Percentiles rank a stretch among this genome's conserved stretches.
phyloP scores from a whole-genome alignment of 2,888 invertebrate species.

The Metellina segmentata region DNA sequence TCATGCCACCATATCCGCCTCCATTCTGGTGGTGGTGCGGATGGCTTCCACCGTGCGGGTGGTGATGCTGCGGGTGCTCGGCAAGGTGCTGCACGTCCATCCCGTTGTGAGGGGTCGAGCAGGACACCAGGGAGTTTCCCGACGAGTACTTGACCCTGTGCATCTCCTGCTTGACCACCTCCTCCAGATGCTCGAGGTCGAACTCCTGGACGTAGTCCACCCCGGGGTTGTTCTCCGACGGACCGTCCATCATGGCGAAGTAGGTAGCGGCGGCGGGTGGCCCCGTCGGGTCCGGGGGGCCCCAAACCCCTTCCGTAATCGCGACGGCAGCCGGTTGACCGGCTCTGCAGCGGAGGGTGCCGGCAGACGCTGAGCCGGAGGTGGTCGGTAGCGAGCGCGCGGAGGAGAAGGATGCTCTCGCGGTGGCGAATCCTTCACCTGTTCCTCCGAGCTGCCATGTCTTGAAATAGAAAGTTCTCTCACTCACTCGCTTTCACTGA shows the following conservation, averaged over 20 bases:
- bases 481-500: neutral
- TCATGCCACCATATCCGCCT: conserved; percentile 12
- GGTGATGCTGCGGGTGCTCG: conserved; percentile 32
- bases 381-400: conserved; percentile 25
- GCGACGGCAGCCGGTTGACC: conserved; percentile 16
- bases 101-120: conserved; percentile 68
- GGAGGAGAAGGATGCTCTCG: neutral
- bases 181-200: conserved; percentile 91
- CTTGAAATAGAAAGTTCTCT: conserved; percentile 23
- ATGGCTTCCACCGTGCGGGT: conserved; percentile 8
- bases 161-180: conserved; percentile 88
- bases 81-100: conserved; percentile 23
- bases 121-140: conserved; percentile 16
- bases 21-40: conserved; percentile 66
- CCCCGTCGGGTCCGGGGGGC: conserved; percentile 69
- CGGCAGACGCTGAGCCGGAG: conserved; percentile 33
- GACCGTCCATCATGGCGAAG: conserved; percentile 67
- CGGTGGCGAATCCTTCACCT: conserved; percentile 12
- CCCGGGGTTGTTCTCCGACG: conserved; percentile 10
- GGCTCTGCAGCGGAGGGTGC: neutral
- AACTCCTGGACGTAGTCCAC: conserved; percentile 93
- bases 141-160: conserved; percentile 80
- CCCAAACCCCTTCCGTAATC: conserved; percentile 75
- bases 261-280: conserved; percentile 33
- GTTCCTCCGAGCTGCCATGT: neutral